Evolutionary conservation across 1,140 invertebrate genomes (phyloP), one percentile per base, ranked within the genome.

Genomic region (Leptoteleia sp.): DNA sequence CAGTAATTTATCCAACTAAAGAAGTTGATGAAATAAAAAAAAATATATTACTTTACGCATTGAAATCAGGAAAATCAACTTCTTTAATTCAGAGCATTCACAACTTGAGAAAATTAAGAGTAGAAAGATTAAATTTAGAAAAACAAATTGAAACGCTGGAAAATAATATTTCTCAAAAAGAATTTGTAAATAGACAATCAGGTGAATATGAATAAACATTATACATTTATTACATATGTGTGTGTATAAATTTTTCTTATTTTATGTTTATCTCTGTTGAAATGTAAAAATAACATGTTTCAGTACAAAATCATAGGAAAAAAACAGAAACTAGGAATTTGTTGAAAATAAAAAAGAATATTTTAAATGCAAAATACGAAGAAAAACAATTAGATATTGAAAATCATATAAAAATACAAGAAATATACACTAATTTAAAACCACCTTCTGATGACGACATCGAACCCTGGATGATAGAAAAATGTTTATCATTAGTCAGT

Each of bases 41-140:
- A 59, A 88, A 89, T 62, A 82, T 89, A 68, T 72, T 89, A 38
- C 61, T 88, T 1, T 62, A 87, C 42, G 81, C 83, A 67, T 62
- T 89, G 12, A 83, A 78, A 61, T 59, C 81, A 33, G 67, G 64
- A 8, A 59, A 59, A 19, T 73, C 83, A 29, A 75, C 81, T 45
- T n/a, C 68, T 27, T 5, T 37, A 9, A 82, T 87, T 16, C 38
- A 87, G 15, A 82, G 71, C 35, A 37, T 85, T 3, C 73, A 70
- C 16, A 80, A 82, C 54, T 81, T 78, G 11, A 45, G 61, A 25
- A 50, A 79, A 27, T 9, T 88, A 11, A 86, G 62, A 55, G 40
- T 31, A 2, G 81, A 84, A 17, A 68, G 64, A 59, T 43, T 52
- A 40, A 52, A 64, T 43, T 19, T 88, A 11, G 54, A 76, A 7